These are phyloP conservation scores for Cydia amplana DNA, from an alignment of 1,140 invertebrate genomes.

Conservation along the genomic window DNA sequence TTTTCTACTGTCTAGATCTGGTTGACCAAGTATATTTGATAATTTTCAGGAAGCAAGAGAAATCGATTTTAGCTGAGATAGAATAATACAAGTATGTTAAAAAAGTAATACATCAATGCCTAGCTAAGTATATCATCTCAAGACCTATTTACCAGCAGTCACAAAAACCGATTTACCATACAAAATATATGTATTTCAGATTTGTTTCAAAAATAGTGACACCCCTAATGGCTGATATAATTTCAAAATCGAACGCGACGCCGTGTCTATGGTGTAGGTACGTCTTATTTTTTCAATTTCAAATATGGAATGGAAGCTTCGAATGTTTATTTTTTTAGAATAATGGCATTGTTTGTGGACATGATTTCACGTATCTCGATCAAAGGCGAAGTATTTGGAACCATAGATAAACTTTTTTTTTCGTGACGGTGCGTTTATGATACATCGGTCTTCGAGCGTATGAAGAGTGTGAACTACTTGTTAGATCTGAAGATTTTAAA, in stretches of 20 bases:
- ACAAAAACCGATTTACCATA: too few relatives aligned
- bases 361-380: slow-evolving; percentile 62
- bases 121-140: too few relatives aligned
- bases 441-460: slow-evolving; percentile 34
- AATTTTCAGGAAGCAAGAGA: too few relatives aligned
- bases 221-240: slow-evolving; percentile 61
- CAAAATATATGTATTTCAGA: neutral
- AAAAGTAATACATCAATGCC: too few relatives aligned
- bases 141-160: too few relatives aligned
- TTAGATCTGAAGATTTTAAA: neutral
- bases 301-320: slow-evolving; percentile 53
- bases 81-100: too few relatives aligned
- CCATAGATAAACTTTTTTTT: slow-evolving; percentile 54
- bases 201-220: slow-evolving; percentile 32
- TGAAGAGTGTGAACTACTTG: slow-evolving; percentile 36
- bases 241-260: slow-evolving; percentile 61
- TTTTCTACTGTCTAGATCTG: too few relatives aligned
- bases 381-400: slow-evolving; percentile 60
- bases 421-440: slow-evolving; percentile 60
- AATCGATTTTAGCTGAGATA: too few relatives aligned
- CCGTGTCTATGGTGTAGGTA: slow-evolving; percentile 53
- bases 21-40: too few relatives aligned
- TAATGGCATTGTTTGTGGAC: slow-evolving; percentile 75
- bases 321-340: slow-evolving; percentile 68
- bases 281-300: slow-evolving; percentile 64